Percentiles rank a stretch among this genome's conserved stretches.
These are phyloP conservation scores for Trichogramma evanescens DNA, from an alignment of 2,888 invertebrate genomes.

Conservation along the genomic window DNA sequence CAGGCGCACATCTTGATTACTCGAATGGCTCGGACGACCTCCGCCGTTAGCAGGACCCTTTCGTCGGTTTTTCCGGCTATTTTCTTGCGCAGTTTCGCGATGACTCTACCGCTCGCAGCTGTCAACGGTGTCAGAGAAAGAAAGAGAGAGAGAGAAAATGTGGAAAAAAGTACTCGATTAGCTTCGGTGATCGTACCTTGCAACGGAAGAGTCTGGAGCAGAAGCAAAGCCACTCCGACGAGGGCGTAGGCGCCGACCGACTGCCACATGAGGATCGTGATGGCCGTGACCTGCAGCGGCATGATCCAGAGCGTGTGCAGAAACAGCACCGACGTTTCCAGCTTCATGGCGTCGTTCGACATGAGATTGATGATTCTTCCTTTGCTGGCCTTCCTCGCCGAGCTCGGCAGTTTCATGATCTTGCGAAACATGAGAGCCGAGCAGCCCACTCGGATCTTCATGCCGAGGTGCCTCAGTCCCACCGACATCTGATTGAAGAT, in stretches of 20 bases:
- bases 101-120: slow-evolving; percentile 49
- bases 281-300: slow-evolving; percentile 64
- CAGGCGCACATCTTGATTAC: slow-evolving; percentile 85
- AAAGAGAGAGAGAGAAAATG: too few relatives aligned
- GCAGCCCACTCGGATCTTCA: slow-evolving; percentile 69
- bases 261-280: slow-evolving; percentile 54
- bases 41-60: slow-evolving; percentile 72
- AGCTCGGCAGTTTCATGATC: slow-evolving; percentile 48
- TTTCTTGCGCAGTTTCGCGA: slow-evolving; percentile 47
- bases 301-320: slow-evolving; percentile 75
- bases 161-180: background rate
- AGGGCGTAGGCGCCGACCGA: slow-evolving; percentile 51
- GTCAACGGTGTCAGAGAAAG: slow-evolving; percentile 8
- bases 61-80: slow-evolving; percentile 58
- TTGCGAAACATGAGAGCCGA: slow-evolving; percentile 77
- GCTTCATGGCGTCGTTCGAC: slow-evolving; percentile 77
- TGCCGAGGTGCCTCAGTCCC: slow-evolving; percentile 60
- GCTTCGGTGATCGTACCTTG: slow-evolving; percentile 44
- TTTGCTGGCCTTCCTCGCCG: slow-evolving; percentile 34
- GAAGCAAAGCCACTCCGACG: slow-evolving; percentile 56
- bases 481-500: slow-evolving; percentile 59
- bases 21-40: slow-evolving; percentile 70
- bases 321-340: slow-evolving; percentile 64
- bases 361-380: slow-evolving; percentile 74
- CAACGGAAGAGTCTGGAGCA: slow-evolving; percentile 50